phyloP scores from a whole-genome alignment of 92 coral and sea anemone species.

The Paramuricea clavata region DNA sequence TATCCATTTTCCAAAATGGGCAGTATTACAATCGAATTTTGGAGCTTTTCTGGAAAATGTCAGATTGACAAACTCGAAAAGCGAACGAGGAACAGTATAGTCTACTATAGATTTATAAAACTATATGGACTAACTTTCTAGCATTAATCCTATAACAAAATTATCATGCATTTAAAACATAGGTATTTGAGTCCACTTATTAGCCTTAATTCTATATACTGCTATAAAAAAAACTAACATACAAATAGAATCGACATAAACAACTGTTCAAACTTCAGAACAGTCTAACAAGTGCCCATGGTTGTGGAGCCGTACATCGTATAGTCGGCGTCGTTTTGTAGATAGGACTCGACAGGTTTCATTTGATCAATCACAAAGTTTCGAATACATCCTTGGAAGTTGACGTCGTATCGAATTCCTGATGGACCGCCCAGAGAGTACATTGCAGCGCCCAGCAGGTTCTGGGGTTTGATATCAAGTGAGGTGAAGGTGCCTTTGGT shows the following conservation, averaged over 20 bases:
- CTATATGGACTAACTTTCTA: no score
- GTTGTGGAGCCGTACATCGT: neutral
- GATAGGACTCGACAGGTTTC: conserved; percentile 13
- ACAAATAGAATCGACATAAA: neutral
- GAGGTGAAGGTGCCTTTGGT: neutral
- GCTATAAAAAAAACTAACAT: no score
- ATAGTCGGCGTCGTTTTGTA: neutral
- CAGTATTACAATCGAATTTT: no score
- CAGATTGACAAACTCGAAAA: no score
- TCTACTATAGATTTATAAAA: no score
- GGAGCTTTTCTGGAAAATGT: no score
- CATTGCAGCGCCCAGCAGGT: neutral
- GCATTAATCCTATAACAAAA: neutral
- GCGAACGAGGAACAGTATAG: no score
- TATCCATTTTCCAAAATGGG: no score
- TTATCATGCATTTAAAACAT: no score
- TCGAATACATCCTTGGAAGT: conserved; percentile 12
- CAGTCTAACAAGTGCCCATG: neutral
- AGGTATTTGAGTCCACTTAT: no score
- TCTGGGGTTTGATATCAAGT: conserved; percentile 1
- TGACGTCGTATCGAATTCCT: neutral
- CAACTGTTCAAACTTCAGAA: neutral
- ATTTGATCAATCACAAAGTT: conserved; percentile 15
- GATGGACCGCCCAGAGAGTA: neutral
- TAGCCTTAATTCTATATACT: neutral